A percentile compares a stretch with the other conserved stretches of the same genome.
Conservation (phyloP, 2,113 vertebrate species). For the Gracilinanus agilis region DNA sequence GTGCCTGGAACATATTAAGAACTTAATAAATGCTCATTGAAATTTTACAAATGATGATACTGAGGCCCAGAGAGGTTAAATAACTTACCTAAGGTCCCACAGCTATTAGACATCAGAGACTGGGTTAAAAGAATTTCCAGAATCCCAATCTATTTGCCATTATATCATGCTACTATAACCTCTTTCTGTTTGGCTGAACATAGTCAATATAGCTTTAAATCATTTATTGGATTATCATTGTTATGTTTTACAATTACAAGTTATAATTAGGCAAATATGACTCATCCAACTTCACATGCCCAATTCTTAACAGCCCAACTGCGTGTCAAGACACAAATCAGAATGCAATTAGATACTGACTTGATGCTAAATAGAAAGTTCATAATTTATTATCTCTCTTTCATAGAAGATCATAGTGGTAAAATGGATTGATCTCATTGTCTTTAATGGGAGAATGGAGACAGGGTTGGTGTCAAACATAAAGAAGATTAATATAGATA, state of each 20-base stretch:
- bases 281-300: slow-evolving; percentile 66
- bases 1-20: too few species aligned
- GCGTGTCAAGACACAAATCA: slow-evolving; percentile 75
- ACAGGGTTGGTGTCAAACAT: slow-evolving; percentile 24
- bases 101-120: not conserved
- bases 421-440: slow-evolving; percentile 37
- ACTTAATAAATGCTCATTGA: too few species aligned
- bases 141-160: not conserved
- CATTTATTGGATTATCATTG: slow-evolving; percentile 58
- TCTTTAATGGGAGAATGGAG: slow-evolving; percentile 40
- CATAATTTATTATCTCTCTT: slow-evolving; percentile 65
- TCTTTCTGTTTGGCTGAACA: slow-evolving; percentile 24
- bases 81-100: too few species aligned
- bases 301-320: slow-evolving; percentile 68
- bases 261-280: slow-evolving; percentile 78
- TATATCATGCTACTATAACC: not conserved
- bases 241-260: slow-evolving; percentile 71
- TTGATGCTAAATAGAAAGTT: slow-evolving; percentile 67
- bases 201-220: slow-evolving; percentile 58
- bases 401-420: slow-evolving; percentile 57
- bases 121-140: not conserved
- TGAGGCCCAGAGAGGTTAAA: too few species aligned
- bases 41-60: too few species aligned
- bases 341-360: slow-evolving; percentile 72
- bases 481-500: slow-evolving; percentile 56